Conservation (phyloP, 2,113 vertebrate genomes). For the Oostethus manadensis region DNA sequence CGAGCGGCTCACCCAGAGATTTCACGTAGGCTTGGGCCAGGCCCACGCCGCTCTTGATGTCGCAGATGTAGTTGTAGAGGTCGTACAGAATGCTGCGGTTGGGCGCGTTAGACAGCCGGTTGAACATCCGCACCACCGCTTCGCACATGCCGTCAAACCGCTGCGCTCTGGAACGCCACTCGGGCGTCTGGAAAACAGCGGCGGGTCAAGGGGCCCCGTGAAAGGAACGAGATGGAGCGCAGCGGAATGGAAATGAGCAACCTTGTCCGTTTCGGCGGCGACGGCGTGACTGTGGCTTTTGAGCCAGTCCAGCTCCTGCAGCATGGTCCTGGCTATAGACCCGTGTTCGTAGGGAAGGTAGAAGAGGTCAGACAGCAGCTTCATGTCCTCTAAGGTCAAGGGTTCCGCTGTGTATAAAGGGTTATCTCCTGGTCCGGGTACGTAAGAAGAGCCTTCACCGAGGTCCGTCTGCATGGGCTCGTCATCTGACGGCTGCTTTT, state of each 20-base stretch:
- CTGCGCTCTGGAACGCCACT: slow-evolving; percentile 83
- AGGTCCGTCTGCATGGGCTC: slow-evolving; percentile 95
- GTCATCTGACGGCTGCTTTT: slow-evolving; percentile 50
- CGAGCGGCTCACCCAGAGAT: slow-evolving; percentile 64
- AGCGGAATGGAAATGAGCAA: slow-evolving; percentile 11
- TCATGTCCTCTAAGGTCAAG: slow-evolving; percentile 86
- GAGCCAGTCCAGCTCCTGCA: slow-evolving; percentile 94
- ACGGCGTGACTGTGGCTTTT: slow-evolving; percentile 79
- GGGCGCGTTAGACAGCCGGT: slow-evolving; percentile 90
- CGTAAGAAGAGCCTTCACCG: slow-evolving; percentile 72
- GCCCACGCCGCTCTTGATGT: slow-evolving; percentile 96
- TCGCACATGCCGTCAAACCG: slow-evolving; percentile 89
- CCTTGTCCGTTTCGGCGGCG: slow-evolving; percentile 74
- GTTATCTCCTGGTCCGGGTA: slow-evolving; percentile 85
- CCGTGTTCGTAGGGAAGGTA: slow-evolving; percentile 95
- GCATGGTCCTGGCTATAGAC: slow-evolving; percentile 83
- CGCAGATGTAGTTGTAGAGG: slow-evolving; percentile 98
- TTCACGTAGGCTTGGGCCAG: slow-evolving; percentile 93
- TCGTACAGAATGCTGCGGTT: slow-evolving; percentile 96
- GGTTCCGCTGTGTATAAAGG: slow-evolving; percentile 87
- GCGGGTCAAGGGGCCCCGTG: neutral
- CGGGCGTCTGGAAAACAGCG: slow-evolving; percentile 72
- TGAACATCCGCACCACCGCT: slow-evolving; percentile 94
- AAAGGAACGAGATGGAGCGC: neutral
- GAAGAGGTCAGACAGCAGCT: slow-evolving; percentile 90